These are phyloP conservation scores for Zophobas morio DNA, from an alignment of 1,140 invertebrate genomes.

Conservation along the genomic window DNA sequence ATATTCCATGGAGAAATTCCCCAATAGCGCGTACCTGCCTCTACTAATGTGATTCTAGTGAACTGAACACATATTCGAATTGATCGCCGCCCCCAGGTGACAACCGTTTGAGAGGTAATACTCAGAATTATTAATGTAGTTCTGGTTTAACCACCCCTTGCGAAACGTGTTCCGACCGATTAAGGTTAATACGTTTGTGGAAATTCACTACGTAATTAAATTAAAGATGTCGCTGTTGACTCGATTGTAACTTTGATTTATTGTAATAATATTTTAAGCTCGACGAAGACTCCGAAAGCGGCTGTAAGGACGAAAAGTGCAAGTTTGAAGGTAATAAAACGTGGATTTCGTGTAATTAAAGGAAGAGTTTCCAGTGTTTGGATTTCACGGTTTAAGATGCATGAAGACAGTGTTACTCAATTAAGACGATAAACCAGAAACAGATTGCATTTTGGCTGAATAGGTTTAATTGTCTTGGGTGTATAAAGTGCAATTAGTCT, in stretches of 20 bases:
- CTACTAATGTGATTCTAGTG: conserved; percentile 4
- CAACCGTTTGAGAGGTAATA: conserved; percentile 13
- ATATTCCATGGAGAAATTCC: conserved; percentile 1
- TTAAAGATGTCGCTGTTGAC: background rate
- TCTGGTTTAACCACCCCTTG: background rate
- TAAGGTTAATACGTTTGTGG: background rate
- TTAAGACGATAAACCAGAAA: conserved; percentile 42
- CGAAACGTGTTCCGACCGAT: conserved; percentile 7
- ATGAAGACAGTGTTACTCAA: conserved; percentile 42
- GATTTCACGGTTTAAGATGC: conserved; percentile 29
- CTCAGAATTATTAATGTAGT: conserved; percentile 8
- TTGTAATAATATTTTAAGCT: background rate
- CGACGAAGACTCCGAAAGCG: conserved; percentile 6
- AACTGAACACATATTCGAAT: conserved; percentile 9
- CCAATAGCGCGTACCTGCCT: background rate
- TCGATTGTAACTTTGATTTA: conserved; percentile 15
- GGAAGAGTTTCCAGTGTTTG: background rate
- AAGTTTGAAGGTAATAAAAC: background rate
- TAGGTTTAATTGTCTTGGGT: conserved; percentile 37
- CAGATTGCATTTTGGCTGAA: conserved; percentile 41
- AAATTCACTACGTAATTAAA: background rate
- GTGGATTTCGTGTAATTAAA: too few species aligned
- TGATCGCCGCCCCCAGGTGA: conserved; percentile 15
- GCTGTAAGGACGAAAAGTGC: background rate
- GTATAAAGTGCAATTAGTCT: conserved; percentile 43